phyloP scores from a whole-genome alignment of 2,888 invertebrate genomes.

The Serripes groenlandicus region DNA sequence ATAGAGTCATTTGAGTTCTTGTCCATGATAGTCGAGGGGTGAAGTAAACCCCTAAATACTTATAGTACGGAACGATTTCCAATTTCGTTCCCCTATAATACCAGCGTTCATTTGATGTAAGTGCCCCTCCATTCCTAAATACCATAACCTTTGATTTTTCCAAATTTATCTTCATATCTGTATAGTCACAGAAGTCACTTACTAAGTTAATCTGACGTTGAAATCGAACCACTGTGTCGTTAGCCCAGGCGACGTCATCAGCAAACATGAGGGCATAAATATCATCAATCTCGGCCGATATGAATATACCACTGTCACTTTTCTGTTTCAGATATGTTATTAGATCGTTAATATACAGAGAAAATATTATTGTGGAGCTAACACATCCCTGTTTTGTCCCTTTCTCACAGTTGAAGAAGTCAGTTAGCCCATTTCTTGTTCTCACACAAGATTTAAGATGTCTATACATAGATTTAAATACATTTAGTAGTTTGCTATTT shows the following conservation, averaged over 20 bases:
- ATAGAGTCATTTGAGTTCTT: background rate
- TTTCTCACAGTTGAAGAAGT: background rate
- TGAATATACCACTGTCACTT: background rate
- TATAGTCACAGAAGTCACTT: background rate
- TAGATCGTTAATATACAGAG: background rate
- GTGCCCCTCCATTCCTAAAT: background rate
- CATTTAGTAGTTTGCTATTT: constrained; percentile 7
- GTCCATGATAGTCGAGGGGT: background rate
- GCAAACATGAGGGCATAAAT: no score
- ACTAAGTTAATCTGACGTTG: background rate
- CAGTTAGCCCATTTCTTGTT: background rate
- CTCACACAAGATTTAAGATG: constrained; percentile 10
- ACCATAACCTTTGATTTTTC: constrained; percentile 2
- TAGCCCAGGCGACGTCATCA: background rate
- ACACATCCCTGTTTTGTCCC: constrained; percentile 10
- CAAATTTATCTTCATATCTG: constrained; percentile 2
- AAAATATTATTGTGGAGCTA: constrained; percentile 5
- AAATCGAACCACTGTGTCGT: background rate
- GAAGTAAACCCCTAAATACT: no score
- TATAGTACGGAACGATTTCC: constrained; percentile 1
- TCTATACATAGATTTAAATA: background rate
- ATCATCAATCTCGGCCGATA: background rate
- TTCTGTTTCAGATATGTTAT: background rate
- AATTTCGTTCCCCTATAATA: background rate
- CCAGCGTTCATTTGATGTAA: background rate